Percentiles rank a stretch among this genome's conserved stretches.
Evolutionary conservation across 2,888 invertebrate species (phyloP).

Genomic region (Aporophyla lueneburgensis): DNA sequence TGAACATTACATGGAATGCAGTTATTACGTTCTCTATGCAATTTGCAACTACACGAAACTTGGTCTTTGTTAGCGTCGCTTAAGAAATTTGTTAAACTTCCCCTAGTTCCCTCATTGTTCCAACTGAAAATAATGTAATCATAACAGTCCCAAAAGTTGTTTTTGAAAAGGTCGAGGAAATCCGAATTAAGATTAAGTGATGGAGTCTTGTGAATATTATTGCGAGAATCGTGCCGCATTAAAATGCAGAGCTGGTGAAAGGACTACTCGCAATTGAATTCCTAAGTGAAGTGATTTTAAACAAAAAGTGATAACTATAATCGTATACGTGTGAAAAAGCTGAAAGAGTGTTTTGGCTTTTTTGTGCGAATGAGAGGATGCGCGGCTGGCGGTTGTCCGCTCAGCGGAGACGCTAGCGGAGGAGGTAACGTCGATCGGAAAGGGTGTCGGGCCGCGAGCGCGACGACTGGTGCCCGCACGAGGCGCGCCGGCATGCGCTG

Average conservation of each 20-base stretch:
- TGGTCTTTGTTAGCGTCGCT: conserved; percentile 64
- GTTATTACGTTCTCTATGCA: conserved; percentile 72
- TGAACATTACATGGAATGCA: conserved; percentile 72
- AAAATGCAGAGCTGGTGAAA: conserved; percentile 68
- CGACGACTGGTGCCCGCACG: conserved; percentile 90
- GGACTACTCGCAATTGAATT: conserved; percentile 68
- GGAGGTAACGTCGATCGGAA: conserved; percentile 80
- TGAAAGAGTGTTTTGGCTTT: conserved; percentile 66
- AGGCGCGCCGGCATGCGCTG: conserved; percentile 90
- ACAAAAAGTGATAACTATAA: conserved; percentile 58
- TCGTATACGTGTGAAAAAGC: conserved; percentile 60
- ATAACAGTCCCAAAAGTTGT: conserved; percentile 56
- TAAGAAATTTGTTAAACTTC: conserved; percentile 56
- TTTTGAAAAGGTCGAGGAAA: conserved; percentile 75
- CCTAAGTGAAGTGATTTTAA: conserved; percentile 60
- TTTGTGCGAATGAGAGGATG: conserved; percentile 86
- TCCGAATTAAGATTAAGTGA: conserved; percentile 71
- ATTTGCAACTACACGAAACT: conserved; percentile 69
- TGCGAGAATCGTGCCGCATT: conserved; percentile 53
- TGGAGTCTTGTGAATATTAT: conserved; percentile 78
- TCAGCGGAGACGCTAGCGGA: conserved; percentile 85
- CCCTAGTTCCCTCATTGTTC: conserved; percentile 26
- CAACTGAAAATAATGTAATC: conserved; percentile 15
- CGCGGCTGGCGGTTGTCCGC: conserved; percentile 81
- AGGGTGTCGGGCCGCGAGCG: conserved; percentile 91